Evolutionary conservation across 2,888 invertebrate species (phyloP), one percentile per base, ranked within the genome.

Genomic region (Phalera bucephala): DNA sequence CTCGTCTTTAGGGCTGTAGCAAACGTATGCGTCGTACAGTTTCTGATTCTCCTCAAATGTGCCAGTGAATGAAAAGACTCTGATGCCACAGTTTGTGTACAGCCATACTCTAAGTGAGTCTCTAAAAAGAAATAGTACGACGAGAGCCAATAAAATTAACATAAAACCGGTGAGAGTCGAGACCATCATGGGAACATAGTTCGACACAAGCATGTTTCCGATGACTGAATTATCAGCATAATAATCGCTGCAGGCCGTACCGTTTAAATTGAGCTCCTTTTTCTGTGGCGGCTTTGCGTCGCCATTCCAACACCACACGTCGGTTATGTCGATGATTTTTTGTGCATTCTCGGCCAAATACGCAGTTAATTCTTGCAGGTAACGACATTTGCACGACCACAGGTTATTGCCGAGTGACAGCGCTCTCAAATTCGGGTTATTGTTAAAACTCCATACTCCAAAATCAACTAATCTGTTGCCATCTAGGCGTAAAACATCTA

Each of bases 321-420:
- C 95, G 51, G 92, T 91, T 52, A 93, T 92, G 75, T 96, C 96
- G 45, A 94, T 90, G 53, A 96, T 94, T 82, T 94, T 94, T 75
- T 94, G 92, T 43, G 94, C 93, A 75, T 95, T 95, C 72, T 95
- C 95, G 20, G 93, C 92, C 45, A 96, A 93, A 92, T 96, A 97
- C 52, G 94, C 91, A 41, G 96, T 95, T 58, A 96, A 90, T 65
- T 95, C 95, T 78, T 95, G 95, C 63, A 97, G 91, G 84, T 96
- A 97, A 73, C 95, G 94, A 84, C 97, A 97, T 59, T 96, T 94
- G 72, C 97, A 97, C 25, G 95, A 95, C 97, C 97, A 97, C 45
- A 93, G 92, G 80, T 97, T 97, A 60, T 94, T 93, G 8, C 95
- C 95, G 37, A 97, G 91, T 6, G 94, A 94, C 52, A 97, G 80